Base-by-base conservation (phyloP, 2,113 vertebrate genomes). In the Melanostigma gelatinosum region DNA sequence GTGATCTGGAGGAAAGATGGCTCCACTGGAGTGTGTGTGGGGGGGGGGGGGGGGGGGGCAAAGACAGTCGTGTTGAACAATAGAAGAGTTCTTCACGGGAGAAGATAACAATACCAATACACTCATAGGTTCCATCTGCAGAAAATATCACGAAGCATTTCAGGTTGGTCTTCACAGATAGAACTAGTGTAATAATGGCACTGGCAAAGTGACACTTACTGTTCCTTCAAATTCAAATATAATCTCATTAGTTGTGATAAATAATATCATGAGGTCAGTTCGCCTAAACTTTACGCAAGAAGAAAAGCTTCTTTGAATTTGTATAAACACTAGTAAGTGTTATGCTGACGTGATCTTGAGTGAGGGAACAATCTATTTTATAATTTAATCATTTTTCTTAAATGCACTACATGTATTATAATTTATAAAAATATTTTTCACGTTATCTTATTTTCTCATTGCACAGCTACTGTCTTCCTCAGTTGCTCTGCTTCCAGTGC, bases 1-100 rank as follows among this genome's bases (percentile, higher is more conserved):
- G 88, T 83, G 72, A 94, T 93, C 75, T 93, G 90, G 42, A 84
- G 82, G 77, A 92, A 90, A 29, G 87, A 86, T 8, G 93, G 93
- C 22, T 82, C 69, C 44, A 88, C 94, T 94, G 85, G 27, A 60
- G 15, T 46, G 44, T 46, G 44, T 32, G 34, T 46, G 55, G 24
- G 12, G 18, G 16, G 11, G 46, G 60, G 34, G 40, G 64, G 13
- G 24, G 46, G 8, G 8, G 22, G 11, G 52, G 22, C n/a, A 55
- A 22, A 55, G 52, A 55, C 9, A 50, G n/a, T 1, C 1, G 0
- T 40, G n/a, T 50, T 18, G 48, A 48, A 68, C 15, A 9, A 57
- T 55, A 36, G 13, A 44, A 44, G 20, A 52, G 44, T 52, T 18
- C 32, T 58, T 46, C 48, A 66, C 22, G 11, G 54, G 15, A 60